Conservation (phyloP, 2,113 vertebrate genomes). For the Gavia stellata region DNA sequence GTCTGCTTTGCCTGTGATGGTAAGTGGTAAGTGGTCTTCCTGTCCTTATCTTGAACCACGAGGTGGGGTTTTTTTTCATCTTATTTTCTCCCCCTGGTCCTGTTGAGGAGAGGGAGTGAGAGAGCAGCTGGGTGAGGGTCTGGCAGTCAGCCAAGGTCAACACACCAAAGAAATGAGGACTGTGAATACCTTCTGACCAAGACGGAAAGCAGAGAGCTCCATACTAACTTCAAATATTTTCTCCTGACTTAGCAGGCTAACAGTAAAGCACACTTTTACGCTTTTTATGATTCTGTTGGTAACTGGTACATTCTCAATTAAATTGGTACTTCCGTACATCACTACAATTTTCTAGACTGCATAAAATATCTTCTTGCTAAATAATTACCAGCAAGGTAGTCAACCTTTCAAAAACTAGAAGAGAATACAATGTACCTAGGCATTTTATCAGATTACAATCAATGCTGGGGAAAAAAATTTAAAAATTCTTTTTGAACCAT, state of each 20-base stretch:
- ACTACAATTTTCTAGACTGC: not conserved
- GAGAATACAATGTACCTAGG: not conserved
- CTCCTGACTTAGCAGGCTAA: not conserved
- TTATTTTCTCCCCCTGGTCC: not conserved
- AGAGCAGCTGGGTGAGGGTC: not conserved
- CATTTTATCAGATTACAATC: not conserved
- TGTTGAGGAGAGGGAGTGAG: not conserved
- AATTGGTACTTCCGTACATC: not conserved
- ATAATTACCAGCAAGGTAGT: not conserved
- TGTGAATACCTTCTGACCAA: not conserved
- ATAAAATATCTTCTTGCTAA: not conserved
- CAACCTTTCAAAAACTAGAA: not conserved
- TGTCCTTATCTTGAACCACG: not conserved
- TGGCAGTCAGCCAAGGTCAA: not conserved
- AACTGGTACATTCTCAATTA: not conserved
- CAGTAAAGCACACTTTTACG: not conserved
- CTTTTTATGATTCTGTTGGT: not conserved
- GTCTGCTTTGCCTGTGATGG: not conserved
- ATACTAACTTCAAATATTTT: not conserved
- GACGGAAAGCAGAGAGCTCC: not conserved
- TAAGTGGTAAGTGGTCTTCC: not conserved
- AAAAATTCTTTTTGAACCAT: not conserved
- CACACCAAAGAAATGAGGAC: not conserved
- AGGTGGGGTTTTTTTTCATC: accelerated
- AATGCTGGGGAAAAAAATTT: not conserved